Evolutionary conservation across 2,888 invertebrate species (phyloP).

Genomic region (Andrena camellia): DNA sequence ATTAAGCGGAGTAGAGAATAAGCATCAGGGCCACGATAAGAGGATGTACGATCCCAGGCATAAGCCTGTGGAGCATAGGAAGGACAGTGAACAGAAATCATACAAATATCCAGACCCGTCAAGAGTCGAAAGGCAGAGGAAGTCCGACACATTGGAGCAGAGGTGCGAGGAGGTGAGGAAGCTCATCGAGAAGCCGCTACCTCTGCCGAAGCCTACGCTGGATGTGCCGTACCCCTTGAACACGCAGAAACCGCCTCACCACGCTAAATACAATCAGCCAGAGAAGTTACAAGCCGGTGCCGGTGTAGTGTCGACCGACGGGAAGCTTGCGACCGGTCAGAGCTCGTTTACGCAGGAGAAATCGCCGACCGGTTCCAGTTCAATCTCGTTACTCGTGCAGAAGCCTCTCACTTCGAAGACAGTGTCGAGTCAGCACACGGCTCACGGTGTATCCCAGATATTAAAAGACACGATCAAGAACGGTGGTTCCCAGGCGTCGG

Average conservation of each 20-base stretch:
- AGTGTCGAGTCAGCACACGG: slow-evolving; percentile 64
- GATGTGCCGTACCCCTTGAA: slow-evolving; percentile 77
- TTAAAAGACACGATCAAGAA: slow-evolving; percentile 75
- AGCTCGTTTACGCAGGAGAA: slow-evolving; percentile 66
- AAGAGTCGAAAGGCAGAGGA: slow-evolving; percentile 73
- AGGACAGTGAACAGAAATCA: slow-evolving; percentile 76
- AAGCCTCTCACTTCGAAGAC: slow-evolving; percentile 56
- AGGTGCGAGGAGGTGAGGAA: slow-evolving; percentile 81
- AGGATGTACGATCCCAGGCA: slow-evolving; percentile 80
- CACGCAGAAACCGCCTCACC: slow-evolving; percentile 79
- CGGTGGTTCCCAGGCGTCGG: slow-evolving; percentile 70
- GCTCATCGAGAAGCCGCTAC: slow-evolving; percentile 80
- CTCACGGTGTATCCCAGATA: slow-evolving; percentile 73
- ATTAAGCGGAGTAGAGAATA: slow-evolving; percentile 65
- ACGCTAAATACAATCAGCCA: slow-evolving; percentile 74
- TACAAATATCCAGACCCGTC: slow-evolving; percentile 77
- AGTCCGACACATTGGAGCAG: slow-evolving; percentile 78
- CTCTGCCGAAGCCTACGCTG: slow-evolving; percentile 76
- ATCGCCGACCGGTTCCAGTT: slow-evolving; percentile 64
- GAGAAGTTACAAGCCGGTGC: slow-evolving; percentile 60
- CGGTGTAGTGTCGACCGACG: slow-evolving; percentile 41
- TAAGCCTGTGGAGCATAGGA: slow-evolving; percentile 70
- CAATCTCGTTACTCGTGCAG: slow-evolving; percentile 37
- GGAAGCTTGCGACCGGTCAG: slow-evolving; percentile 54
- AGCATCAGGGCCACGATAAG: slow-evolving; percentile 75